Evolutionary conservation across 64 coral and sea anemone species (phyloP).

Genomic region (Stichodactyla mertensii): DNA sequence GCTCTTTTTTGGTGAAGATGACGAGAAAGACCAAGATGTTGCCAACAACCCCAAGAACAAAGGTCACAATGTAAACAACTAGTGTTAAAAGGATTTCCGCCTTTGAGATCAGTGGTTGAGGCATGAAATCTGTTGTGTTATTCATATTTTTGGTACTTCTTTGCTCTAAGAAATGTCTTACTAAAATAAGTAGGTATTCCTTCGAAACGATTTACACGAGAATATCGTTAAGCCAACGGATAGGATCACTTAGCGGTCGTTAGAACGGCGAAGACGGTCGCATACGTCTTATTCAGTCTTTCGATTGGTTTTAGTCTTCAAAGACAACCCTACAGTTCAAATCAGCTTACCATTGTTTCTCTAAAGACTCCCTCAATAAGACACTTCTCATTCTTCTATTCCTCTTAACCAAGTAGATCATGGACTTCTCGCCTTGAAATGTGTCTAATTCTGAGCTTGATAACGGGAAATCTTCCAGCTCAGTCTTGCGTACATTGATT

Average conservation of each 20-base stretch:
- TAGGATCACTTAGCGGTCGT: no score
- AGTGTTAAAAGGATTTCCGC: conserved; percentile 30
- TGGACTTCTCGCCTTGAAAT: background rate
- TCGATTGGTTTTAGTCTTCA: no score
- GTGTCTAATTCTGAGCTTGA: background rate
- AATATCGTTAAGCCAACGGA: background rate
- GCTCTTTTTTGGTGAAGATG: conserved; percentile 52
- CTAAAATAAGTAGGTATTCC: background rate
- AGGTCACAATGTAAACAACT: conserved; percentile 58
- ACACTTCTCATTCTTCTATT: no score
- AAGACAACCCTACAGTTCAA: no score
- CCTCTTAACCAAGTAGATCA: no score
- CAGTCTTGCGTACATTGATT: background rate
- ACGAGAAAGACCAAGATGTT: conserved; percentile 78
- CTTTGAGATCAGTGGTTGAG: background rate
- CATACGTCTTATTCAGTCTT: no score
- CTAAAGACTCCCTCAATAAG: no score
- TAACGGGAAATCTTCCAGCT: background rate
- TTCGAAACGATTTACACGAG: background rate
- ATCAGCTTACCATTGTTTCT: no score
- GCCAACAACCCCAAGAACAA: conserved; percentile 66
- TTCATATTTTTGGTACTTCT: background rate
- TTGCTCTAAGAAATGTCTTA: background rate
- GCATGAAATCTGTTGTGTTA: background rate
- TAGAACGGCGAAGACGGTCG: no score